phyloP scores from a whole-genome alignment of 2,888 invertebrate genomes.

The Drosophila greeni region DNA sequence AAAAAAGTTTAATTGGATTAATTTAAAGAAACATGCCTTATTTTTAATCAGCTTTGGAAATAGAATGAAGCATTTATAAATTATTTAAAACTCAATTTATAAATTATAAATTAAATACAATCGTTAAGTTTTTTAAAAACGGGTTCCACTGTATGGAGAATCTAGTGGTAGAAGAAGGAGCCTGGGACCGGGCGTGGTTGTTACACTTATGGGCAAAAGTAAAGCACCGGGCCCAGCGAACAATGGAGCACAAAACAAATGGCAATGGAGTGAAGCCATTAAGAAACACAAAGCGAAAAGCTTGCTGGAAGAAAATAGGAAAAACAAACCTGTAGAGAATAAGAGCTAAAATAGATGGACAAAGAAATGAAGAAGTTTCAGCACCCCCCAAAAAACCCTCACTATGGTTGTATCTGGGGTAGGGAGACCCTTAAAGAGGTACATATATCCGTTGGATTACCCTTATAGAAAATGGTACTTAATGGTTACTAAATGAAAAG shows the following conservation, averaged over 20 bases:
- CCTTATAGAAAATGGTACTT: not conserved
- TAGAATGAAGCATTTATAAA: not conserved
- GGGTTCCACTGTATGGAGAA: not conserved
- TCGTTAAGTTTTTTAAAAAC: not conserved
- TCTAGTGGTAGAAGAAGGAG: not conserved
- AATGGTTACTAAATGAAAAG: not conserved
- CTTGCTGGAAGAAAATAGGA: constrained; percentile 17
- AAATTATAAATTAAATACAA: too few species aligned
- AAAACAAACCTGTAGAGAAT: constrained; percentile 23
- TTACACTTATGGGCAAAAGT: constrained; percentile 29
- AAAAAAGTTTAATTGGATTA: not conserved
- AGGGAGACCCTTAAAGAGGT: not conserved
- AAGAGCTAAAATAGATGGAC: constrained; percentile 47
- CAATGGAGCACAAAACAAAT: constrained; percentile 63
- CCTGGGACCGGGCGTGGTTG: not conserved
- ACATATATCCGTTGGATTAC: not conserved
- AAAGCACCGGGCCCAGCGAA: constrained; percentile 35
- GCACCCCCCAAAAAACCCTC: constrained; percentile 53
- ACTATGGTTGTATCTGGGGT: constrained; percentile 30
- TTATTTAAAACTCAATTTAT: not conserved
- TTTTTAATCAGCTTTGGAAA: not conserved
- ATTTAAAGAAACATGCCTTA: not conserved
- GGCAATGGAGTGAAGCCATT: constrained; percentile 67
- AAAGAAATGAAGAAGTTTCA: constrained; percentile 55
- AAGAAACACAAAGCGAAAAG: constrained; percentile 46